Evolutionary conservation across 2,888 invertebrate species (phyloP).

Genomic region (Cordilura impudica): DNA sequence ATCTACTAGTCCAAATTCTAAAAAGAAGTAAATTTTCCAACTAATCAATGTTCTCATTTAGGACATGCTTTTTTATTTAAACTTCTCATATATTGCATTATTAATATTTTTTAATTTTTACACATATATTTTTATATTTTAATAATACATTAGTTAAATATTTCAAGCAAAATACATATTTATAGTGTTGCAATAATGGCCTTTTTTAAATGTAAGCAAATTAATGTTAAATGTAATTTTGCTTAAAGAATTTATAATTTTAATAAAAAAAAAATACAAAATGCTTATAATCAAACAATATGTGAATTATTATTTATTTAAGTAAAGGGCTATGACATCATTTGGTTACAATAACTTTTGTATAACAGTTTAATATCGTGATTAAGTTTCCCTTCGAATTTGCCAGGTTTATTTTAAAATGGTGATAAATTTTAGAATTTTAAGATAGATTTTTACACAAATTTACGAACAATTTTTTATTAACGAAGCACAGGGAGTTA

Average conservation of each 20-base stretch:
- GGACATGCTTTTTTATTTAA: neutral
- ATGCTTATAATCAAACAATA: neutral
- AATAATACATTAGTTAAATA: constrained; percentile 30
- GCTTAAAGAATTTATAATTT: constrained; percentile 7
- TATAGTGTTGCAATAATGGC: constrained; percentile 10
- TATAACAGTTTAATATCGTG: neutral
- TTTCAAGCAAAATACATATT: constrained; percentile 23
- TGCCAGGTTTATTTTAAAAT: too few species aligned
- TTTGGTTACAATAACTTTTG: neutral
- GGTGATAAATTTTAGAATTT: too few species aligned
- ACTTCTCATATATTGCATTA: neutral
- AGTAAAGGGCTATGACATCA: constrained; percentile 6
- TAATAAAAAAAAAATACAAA: constrained; percentile 22
- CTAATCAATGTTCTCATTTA: neutral
- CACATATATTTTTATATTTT: constrained; percentile 2
- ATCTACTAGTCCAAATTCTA: constrained; percentile 91
- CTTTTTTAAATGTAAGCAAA: constrained; percentile 33
- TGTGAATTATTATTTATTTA: neutral
- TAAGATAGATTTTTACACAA: too few species aligned
- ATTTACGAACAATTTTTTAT: too few species aligned
- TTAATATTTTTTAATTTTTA: neutral
- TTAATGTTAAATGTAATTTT: constrained; percentile 10
- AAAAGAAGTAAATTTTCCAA: constrained; percentile 84
- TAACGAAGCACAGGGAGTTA: too few species aligned
- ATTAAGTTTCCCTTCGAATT: neutral